A percentile compares a stretch with the other conserved stretches of the same genome.
Conservation (phyloP, 1,140 invertebrate species). For the Tetragonula clypearis region DNA sequence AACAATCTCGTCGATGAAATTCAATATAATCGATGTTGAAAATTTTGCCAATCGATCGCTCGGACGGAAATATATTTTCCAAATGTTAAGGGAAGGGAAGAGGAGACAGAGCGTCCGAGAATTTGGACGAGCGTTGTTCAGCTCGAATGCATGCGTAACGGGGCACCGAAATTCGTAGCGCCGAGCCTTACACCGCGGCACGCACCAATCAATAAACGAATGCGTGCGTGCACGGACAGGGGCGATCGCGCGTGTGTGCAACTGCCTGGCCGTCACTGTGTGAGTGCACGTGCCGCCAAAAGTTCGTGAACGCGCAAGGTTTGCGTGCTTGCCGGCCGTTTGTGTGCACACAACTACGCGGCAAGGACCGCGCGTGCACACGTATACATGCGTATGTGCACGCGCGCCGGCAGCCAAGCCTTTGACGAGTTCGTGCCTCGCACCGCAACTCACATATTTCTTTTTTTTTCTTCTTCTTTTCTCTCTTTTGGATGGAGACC, state of each 20-base stretch:
- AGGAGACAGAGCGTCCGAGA: neutral
- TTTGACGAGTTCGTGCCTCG: constrained; percentile 36
- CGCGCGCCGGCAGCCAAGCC: neutral
- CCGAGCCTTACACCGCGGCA: constrained; percentile 52
- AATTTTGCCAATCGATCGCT: neutral
- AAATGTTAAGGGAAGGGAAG: neutral
- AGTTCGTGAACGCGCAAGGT: constrained; percentile 59
- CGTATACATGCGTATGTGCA: constrained; percentile 3
- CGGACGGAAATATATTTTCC: neutral
- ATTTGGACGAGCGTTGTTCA: neutral
- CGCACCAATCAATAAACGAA: constrained; percentile 69
- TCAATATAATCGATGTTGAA: neutral
- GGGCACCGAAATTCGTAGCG: constrained; percentile 50
- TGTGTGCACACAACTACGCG: constrained; percentile 24
- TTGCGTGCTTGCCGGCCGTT: constrained; percentile 50
- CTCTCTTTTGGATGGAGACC: neutral
- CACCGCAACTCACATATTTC: constrained; percentile 29
- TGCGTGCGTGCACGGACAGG: constrained; percentile 61
- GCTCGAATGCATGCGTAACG: constrained; percentile 12
- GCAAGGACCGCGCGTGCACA: constrained; percentile 50
- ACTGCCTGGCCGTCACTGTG: constrained; percentile 36
- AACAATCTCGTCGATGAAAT: neutral
- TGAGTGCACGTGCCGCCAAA: constrained; percentile 72
- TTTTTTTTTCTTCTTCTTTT: neutral
- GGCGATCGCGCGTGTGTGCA: constrained; percentile 41